phyloP scores from a whole-genome alignment of 2,888 invertebrate genomes.

The Thymelicus lineola region DNA sequence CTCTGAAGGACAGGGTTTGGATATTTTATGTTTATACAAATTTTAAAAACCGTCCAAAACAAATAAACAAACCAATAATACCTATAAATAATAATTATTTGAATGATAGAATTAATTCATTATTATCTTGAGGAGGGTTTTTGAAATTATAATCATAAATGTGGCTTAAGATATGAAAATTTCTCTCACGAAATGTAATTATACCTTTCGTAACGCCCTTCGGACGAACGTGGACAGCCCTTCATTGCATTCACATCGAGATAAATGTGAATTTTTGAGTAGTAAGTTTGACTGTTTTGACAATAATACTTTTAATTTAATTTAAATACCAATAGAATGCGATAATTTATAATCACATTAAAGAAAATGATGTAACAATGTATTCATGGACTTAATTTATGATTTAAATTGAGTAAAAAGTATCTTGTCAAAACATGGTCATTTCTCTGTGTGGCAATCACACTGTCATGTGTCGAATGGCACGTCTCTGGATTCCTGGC shows the following conservation, averaged over 20 bases:
- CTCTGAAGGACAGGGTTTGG: not conserved
- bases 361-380: not conserved
- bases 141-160: conserved; percentile 9
- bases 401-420: conserved; percentile 32
- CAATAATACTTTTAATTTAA: conserved; percentile 49
- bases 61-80: too few relatives aligned
- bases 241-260: conserved; percentile 12
- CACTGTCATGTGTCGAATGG: conserved; percentile 48
- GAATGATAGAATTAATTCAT: not conserved
- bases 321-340: not conserved
- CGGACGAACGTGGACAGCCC: conserved; percentile 10
- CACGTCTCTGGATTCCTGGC: conserved; percentile 45
- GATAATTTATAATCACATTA: not conserved
- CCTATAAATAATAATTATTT: not conserved
- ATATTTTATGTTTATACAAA: not conserved
- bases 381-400: not conserved
- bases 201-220: conserved; percentile 3
- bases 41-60: not conserved
- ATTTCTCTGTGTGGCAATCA: conserved; percentile 48
- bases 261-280: conserved; percentile 34
- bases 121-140: not conserved
- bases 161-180: not conserved
- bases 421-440: conserved; percentile 48
- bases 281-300: conserved; percentile 63
- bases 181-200: conserved; percentile 8